Conservation (phyloP, 2,888 invertebrate genomes). For the Willowsia nigromaculata region DNA sequence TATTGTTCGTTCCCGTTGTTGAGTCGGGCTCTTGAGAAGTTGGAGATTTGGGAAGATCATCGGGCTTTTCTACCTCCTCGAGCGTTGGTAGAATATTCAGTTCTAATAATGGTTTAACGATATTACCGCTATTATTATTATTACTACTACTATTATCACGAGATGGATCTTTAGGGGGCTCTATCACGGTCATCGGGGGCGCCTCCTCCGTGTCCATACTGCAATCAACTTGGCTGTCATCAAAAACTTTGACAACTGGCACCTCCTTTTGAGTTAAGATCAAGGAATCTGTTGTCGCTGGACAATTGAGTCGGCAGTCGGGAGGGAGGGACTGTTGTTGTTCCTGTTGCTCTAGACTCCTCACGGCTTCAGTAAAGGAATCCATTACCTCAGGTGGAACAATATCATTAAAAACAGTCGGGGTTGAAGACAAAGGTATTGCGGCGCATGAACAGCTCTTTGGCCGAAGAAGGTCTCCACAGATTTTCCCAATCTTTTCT, state of each 20-base stretch:
- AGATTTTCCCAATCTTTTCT: conserved; percentile 72
- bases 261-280: not conserved
- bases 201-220: conserved; percentile 56
- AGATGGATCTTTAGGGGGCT: not conserved
- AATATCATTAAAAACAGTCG: conserved; percentile 68
- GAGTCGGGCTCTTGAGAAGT: conserved; percentile 70
- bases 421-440: conserved; percentile 55
- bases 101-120: conserved; percentile 30
- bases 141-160: conserved; percentile 3
- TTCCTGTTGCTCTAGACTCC: conserved; percentile 74
- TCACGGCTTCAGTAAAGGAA: conserved; percentile 76
- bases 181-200: not conserved
- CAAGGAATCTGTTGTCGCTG: conserved; percentile 34
- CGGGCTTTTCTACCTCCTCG: conserved; percentile 54
- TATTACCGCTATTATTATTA: not conserved
- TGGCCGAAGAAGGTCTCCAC: conserved; percentile 71
- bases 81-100: conserved; percentile 60
- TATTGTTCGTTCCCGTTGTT: conserved; percentile 3
- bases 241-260: conserved; percentile 64
- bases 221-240: conserved; percentile 56
- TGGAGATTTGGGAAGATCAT: conserved; percentile 82
- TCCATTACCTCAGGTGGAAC: conserved; percentile 77
- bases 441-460: conserved; percentile 78
- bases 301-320: conserved; percentile 59
- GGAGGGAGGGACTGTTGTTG: conserved; percentile 70